These are phyloP conservation scores for Drosophila teissieri DNA, from an alignment of 1,140 invertebrate genomes.

Conservation along the genomic window DNA sequence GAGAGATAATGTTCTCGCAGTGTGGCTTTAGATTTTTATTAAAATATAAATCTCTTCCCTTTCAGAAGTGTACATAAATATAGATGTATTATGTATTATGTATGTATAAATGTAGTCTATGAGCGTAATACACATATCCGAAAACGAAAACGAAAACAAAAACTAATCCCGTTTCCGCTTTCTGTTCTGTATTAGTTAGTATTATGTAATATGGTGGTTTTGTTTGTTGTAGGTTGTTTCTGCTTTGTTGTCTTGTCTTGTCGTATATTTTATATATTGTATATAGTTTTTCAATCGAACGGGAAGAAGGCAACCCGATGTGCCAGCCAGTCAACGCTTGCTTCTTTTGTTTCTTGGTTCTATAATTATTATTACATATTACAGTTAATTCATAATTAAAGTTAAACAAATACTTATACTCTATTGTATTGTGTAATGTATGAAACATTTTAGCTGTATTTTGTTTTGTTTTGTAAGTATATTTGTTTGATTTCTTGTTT, in stretches of 20 bases:
- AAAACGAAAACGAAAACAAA: conserved; percentile 71
- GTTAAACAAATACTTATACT: conserved; percentile 79
- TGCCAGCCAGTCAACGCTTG: conserved; percentile 53
- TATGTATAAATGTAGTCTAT: conserved; percentile 58
- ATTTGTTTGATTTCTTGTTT: conserved; percentile 2
- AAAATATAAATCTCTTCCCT: conserved; percentile 72
- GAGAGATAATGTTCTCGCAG: conserved; percentile 28
- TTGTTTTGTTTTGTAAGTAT: conserved; percentile 35
- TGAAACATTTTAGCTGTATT: conserved; percentile 59
- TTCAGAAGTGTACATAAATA: conserved; percentile 49
- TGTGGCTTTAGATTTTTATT: conserved; percentile 64
- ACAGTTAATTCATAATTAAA: conserved; percentile 78
- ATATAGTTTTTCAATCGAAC: conserved; percentile 24
- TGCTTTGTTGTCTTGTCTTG: conserved; percentile 27
- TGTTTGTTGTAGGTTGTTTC: conserved; percentile 56
- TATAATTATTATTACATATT: conserved; percentile 76
- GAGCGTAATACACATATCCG: conserved; percentile 65
- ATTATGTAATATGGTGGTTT: conserved; percentile 60
- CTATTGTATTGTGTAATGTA: conserved; percentile 74
- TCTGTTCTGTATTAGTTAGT: conserved; percentile 24
- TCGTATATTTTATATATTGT: conserved; percentile 30
- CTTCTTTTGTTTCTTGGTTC: conserved; percentile 31
- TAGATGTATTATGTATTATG: conserved; percentile 38
- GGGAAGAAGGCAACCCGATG: conserved; percentile 29
- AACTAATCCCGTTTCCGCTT: conserved; percentile 49